Percentiles rank a stretch among this genome's conserved stretches.
phyloP scores from a whole-genome alignment of 2,888 invertebrate species.

The Synanthedon andrenaeformis region DNA sequence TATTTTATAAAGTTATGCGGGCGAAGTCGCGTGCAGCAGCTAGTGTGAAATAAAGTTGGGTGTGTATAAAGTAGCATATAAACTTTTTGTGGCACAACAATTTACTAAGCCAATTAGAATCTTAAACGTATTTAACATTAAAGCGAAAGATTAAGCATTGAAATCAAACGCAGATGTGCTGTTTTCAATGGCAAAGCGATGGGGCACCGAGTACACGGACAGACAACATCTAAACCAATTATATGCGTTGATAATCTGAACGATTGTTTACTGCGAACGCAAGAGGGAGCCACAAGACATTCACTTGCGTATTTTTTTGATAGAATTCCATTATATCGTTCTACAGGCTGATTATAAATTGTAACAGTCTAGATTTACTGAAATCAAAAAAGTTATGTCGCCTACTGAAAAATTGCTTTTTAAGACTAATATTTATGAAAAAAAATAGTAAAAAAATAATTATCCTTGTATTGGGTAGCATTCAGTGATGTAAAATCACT shows the following conservation, averaged over 20 bases:
- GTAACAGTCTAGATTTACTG: neutral
- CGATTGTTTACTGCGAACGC: slow-evolving; percentile 23
- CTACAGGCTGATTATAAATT: slow-evolving; percentile 3
- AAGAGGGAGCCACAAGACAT: slow-evolving; percentile 21
- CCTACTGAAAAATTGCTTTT: no score
- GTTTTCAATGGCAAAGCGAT: slow-evolving; percentile 17
- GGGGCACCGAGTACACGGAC: slow-evolving; percentile 11
- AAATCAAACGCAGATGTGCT: slow-evolving; percentile 35
- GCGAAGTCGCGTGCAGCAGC: no score
- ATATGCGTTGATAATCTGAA: slow-evolving; percentile 49
- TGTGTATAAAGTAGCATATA: no score
- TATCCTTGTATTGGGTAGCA: no score
- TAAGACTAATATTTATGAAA: no score
- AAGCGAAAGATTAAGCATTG: slow-evolving; percentile 28
- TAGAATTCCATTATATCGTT: slow-evolving; percentile 21
- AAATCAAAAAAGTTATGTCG: no score
- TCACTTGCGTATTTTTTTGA: slow-evolving; percentile 27
- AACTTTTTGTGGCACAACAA: neutral
- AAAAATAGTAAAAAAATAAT: no score
- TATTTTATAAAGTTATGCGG: no score
- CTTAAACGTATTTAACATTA: neutral
- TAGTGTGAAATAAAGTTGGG: no score
- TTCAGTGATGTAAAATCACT: no score
- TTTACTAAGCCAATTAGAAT: neutral
- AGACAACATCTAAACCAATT: slow-evolving; percentile 56